Conservation (phyloP, 1,140 invertebrate species). For the Nymphalis io region DNA sequence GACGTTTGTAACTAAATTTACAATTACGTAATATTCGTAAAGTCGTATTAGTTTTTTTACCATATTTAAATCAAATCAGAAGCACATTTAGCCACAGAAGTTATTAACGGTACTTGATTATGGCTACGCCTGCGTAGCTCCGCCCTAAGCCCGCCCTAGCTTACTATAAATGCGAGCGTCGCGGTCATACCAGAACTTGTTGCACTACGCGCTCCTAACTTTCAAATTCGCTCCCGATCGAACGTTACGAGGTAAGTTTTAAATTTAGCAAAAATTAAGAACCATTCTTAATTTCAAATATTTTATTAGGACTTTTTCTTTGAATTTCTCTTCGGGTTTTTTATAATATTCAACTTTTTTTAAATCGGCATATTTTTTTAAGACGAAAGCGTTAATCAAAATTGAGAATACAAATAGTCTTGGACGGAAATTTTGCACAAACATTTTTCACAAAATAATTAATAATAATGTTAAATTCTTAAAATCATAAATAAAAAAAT, state of each 20-base stretch:
- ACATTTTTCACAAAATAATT: no score
- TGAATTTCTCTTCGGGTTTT: no score
- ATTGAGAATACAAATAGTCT: no score
- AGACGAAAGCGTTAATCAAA: no score
- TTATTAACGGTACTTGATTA: constrained; percentile 7
- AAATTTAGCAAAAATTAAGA: background rate
- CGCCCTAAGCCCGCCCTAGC: constrained; percentile 65
- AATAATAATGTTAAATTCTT: no score
- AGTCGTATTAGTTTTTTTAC: background rate
- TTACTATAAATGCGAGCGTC: constrained; percentile 63
- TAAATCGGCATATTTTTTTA: background rate
- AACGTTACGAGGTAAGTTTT: constrained; percentile 30
- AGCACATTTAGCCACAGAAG: background rate
- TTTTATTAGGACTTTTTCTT: background rate
- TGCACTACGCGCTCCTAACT: constrained; percentile 64
- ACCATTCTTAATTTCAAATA: background rate
- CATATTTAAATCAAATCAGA: background rate
- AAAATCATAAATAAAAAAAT: no score
- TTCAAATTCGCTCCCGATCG: constrained; percentile 50
- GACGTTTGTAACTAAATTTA: no score
- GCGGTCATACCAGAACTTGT: constrained; percentile 55
- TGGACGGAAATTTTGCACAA: no score
- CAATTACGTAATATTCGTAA: background rate
- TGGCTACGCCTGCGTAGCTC: constrained; percentile 64
- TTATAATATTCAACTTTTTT: background rate